phyloP scores from a whole-genome alignment of 2,888 invertebrate genomes.

The Cotesia congregata region DNA sequence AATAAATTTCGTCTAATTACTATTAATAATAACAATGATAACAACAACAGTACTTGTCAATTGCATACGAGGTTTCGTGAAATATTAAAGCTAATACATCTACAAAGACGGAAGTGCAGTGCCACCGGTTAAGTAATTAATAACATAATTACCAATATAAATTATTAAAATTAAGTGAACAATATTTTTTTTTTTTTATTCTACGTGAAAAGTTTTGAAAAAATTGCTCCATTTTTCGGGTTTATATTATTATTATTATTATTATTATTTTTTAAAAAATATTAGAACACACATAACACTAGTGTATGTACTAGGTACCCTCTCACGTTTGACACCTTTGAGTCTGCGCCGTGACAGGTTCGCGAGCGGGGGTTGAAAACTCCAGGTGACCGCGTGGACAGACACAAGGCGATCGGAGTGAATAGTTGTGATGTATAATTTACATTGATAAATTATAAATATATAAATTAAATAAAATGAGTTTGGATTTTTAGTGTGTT shows the following conservation, averaged over 20 bases:
- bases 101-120: constrained; percentile 32
- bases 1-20: neutral
- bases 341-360: constrained; percentile 30
- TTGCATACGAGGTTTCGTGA: neutral
- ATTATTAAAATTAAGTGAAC: neutral
- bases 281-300: neutral
- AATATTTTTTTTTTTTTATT: neutral
- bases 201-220: too few relatives aligned
- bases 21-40: neutral
- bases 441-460: constrained; percentile 22
- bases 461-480: constrained; percentile 17
- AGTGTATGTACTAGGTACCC: constrained; percentile 20
- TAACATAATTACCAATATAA: too few relatives aligned
- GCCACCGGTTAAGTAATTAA: constrained; percentile 30
- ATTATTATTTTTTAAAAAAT: constrained; percentile 18
- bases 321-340: constrained; percentile 29
- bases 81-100: neutral
- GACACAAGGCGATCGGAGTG: constrained; percentile 18
- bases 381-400: constrained; percentile 36
- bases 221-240: too few relatives aligned
- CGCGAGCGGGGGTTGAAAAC: constrained; percentile 38
- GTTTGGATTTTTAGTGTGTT: neutral
- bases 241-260: too few relatives aligned
- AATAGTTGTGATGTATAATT: constrained; percentile 23
- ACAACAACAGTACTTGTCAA: neutral